phyloP scores from a whole-genome alignment of 1,140 invertebrate species.

The Idris sp. region DNA sequence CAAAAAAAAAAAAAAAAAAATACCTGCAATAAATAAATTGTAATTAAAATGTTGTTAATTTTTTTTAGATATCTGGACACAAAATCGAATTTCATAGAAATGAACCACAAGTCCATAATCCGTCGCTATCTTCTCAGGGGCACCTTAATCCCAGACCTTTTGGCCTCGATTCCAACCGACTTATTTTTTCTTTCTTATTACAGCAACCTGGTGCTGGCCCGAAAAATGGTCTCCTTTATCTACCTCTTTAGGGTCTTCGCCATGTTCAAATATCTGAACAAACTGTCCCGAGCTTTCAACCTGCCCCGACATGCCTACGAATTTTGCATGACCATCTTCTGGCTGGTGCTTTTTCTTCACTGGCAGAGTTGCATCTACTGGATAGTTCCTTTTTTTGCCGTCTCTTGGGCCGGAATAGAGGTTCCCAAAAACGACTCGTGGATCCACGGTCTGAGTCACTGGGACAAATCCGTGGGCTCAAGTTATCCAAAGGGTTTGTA shows the following conservation, averaged over 20 bases:
- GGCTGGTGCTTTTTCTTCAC: constrained; percentile 66
- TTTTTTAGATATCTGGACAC: constrained; percentile 68
- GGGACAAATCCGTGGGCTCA: constrained; percentile 40
- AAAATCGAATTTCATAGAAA: constrained; percentile 58
- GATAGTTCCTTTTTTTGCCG: constrained; percentile 65
- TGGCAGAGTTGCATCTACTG: constrained; percentile 72
- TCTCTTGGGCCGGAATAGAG: constrained; percentile 38
- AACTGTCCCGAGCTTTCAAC: constrained; percentile 53
- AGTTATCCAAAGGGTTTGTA: constrained; percentile 63
- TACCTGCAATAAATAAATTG: too few relatives aligned
- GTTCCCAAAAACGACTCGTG: constrained; percentile 63
- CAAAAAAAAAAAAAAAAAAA: too few relatives aligned
- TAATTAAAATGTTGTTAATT: too few relatives aligned
- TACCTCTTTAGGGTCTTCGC: constrained; percentile 69
- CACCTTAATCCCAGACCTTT: too few relatives aligned
- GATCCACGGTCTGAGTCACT: constrained; percentile 64
- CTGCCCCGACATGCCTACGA: constrained; percentile 46
- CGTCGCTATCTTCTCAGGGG: constrained; percentile 59
- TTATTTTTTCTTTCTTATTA: constrained; percentile 60
- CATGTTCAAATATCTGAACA: constrained; percentile 56
- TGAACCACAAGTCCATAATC: constrained; percentile 62
- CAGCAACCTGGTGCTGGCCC: constrained; percentile 50
- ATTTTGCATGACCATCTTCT: constrained; percentile 63
- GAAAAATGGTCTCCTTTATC: constrained; percentile 63
- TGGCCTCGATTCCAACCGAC: constrained; percentile 72